Evolutionary conservation across 2,888 invertebrate species (phyloP), one percentile per base, ranked within the genome.

Genomic region (Drosophila nr. perissopoda): DNA sequence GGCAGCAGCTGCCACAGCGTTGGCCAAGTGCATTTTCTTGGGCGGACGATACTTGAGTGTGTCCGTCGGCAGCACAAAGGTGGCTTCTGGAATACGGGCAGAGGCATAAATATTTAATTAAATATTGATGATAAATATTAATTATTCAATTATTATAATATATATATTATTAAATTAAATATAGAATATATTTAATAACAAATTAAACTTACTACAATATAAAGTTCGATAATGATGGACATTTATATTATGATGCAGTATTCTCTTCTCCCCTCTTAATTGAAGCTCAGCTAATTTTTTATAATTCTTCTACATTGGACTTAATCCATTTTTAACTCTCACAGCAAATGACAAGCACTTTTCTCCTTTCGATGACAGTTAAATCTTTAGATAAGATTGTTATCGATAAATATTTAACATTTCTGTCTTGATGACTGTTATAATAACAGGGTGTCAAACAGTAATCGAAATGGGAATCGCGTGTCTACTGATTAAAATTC

Each of bases 11-110:
- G 91, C 92, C 11, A 91, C 92, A 13, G 90, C 91, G 68, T 90
- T 91, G 8, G 92, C 92, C 72, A 90, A 76, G 76, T 91, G 91
- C 91, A 91, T 91, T 71, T 91, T 92, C 72, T 91, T 92, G 57
- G 91, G 92, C 51, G 91, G 92, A 5, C 91, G 91, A 79, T 91
- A 91, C 71, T 91, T 91, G 5, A 90, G 83, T 21, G 88, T 91
- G 56, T 91, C 91, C 64, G 89, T 91, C 11, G 91, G 91, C 21
- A 91, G 82, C 25, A 90, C 87, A 80, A 91, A 91, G 6, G 91
- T 91, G 21, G 90, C 89, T 53, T 87, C 90, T 90, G 61, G 0
- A 2, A 52, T 16, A 13, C 2, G 25, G 11, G 4, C n/a, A 27
- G 2, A n/a, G 16, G 2, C 16, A 8, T 8, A 8, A 7, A 4